Evolutionary conservation across 1,140 invertebrate species (phyloP).

Genomic region (Meloidogyne floridensis): DNA sequence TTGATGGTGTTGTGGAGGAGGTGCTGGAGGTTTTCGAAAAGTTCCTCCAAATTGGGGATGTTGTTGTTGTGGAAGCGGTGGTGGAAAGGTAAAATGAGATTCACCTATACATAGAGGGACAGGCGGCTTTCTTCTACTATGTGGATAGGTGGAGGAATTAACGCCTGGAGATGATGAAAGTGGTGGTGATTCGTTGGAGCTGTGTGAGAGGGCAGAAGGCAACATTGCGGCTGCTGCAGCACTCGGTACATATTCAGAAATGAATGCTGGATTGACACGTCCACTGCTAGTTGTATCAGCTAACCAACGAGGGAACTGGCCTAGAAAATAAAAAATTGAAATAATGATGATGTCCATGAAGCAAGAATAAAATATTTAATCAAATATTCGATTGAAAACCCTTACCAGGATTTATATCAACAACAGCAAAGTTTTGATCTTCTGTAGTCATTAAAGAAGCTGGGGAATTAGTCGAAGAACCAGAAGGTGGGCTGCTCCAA

Average conservation of each 20-base stretch:
- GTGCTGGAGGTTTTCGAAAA: slow-evolving; percentile 36
- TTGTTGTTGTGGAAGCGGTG: slow-evolving; percentile 23
- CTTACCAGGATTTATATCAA: slow-evolving; percentile 47
- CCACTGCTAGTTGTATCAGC: slow-evolving; percentile 34
- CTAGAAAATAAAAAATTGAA: slow-evolving; percentile 27
- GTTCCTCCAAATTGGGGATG: background rate
- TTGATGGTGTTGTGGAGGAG: slow-evolving; percentile 16
- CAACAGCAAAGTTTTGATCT: slow-evolving; percentile 51
- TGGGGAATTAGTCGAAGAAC: slow-evolving; percentile 20
- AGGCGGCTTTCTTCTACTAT: slow-evolving; percentile 30
- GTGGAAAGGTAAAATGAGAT: slow-evolving; percentile 52
- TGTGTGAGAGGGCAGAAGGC: slow-evolving; percentile 8
- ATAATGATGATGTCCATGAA: background rate
- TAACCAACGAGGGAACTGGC: slow-evolving; percentile 44
- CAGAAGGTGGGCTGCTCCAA: slow-evolving; percentile 27
- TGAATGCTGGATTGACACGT: slow-evolving; percentile 50
- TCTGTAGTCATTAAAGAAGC: slow-evolving; percentile 31
- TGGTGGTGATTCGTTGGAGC: slow-evolving; percentile 7
- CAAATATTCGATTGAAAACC: background rate
- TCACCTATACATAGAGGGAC: slow-evolving; percentile 49
- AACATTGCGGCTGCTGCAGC: slow-evolving; percentile 12
- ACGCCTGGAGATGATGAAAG: slow-evolving; percentile 18
- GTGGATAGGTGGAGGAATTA: slow-evolving; percentile 13
- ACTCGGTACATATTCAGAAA: slow-evolving; percentile 42
- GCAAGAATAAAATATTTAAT: no score